Percentiles rank a stretch among this genome's conserved stretches.
Conservation (phyloP, 1,140 invertebrate genomes). For the Arctopsyche grandis region DNA sequence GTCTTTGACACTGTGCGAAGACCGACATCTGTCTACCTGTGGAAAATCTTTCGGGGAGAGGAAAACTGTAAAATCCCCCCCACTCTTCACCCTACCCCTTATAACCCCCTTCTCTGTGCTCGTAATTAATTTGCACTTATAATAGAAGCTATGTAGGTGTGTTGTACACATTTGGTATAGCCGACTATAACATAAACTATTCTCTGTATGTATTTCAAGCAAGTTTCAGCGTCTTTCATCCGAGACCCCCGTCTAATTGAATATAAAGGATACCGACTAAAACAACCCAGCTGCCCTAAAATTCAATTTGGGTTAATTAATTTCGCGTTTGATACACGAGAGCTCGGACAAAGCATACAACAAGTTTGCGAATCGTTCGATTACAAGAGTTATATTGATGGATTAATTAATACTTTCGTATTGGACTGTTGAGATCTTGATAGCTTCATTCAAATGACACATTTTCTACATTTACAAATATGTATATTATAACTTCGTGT, state of each 20-base stretch:
- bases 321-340: slow-evolving; percentile 24
- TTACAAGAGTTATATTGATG: slow-evolving; percentile 12
- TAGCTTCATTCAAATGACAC: too few species aligned
- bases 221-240: slow-evolving; percentile 15
- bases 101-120: neutral
- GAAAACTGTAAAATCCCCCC: slow-evolving; percentile 1
- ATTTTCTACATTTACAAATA: too few species aligned
- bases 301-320: slow-evolving; percentile 31
- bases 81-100: neutral
- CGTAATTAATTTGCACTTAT: slow-evolving; percentile 26
- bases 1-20: neutral
- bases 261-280: slow-evolving; percentile 27
- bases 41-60: neutral
- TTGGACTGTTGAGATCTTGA: too few species aligned
- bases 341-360: neutral
- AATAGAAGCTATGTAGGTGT: neutral
- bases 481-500: too few species aligned
- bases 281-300: neutral
- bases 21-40: neutral
- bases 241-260: slow-evolving; percentile 17
- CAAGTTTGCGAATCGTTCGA: neutral
- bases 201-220: neutral
- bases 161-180: neutral
- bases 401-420: slow-evolving; percentile 15
- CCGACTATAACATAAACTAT: neutral